Conservation (phyloP, 2,113 vertebrate species). For the Poeciliopsis turrubarensis region DNA sequence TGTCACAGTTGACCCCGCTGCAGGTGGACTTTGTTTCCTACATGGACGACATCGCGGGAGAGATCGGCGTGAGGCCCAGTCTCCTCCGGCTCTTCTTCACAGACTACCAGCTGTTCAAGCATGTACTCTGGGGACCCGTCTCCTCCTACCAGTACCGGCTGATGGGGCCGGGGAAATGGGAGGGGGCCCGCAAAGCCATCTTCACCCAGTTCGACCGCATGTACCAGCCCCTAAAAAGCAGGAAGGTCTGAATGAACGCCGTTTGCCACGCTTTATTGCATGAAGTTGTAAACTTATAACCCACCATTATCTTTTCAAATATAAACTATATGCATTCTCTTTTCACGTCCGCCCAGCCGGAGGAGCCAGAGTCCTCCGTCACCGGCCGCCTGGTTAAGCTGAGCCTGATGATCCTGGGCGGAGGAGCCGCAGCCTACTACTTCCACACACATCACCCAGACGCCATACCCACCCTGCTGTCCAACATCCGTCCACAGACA, state of each 20-base stretch:
- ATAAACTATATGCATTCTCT: background rate
- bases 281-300: background rate
- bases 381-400: constrained; percentile 48
- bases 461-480: constrained; percentile 43
- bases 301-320: background rate
- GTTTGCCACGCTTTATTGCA: constrained; percentile 62
- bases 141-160: constrained; percentile 82
- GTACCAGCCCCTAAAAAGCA: constrained; percentile 69
- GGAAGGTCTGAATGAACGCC: constrained; percentile 18
- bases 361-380: background rate
- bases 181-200: constrained; percentile 80
- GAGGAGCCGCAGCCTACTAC: constrained; percentile 55
- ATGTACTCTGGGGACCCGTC: constrained; percentile 81
- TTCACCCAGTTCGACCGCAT: constrained; percentile 83
- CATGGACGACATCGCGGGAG: constrained; percentile 80
- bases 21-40: constrained; percentile 82
- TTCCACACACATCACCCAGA: constrained; percentile 45
- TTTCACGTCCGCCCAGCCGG: background rate
- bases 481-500: constrained; percentile 41
- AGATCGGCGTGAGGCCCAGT: constrained; percentile 76
- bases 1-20: constrained; percentile 71
- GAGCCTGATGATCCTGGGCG: constrained; percentile 38
- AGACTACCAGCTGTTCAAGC: constrained; percentile 79
- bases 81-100: constrained; percentile 80
- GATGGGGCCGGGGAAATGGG: constrained; percentile 82